Evolutionary conservation across 2,888 invertebrate species (phyloP).

Genomic region (Andrena camellia): DNA sequence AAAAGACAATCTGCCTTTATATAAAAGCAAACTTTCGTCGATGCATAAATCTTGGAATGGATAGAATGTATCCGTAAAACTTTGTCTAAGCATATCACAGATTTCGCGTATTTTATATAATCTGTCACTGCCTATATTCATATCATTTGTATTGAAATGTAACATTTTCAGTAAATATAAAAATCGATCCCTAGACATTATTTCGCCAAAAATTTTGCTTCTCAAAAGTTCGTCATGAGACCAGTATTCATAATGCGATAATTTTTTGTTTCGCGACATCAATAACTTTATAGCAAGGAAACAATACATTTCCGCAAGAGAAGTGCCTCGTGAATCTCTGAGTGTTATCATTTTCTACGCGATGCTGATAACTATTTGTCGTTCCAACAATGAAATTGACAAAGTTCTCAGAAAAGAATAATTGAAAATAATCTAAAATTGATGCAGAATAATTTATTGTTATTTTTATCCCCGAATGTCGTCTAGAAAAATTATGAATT

Average conservation of each 20-base stretch:
- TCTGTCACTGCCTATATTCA: constrained; percentile 10
- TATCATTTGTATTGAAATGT: constrained; percentile 32
- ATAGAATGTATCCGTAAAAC: background rate
- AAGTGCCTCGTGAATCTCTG: constrained; percentile 6
- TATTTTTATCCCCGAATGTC: constrained; percentile 4
- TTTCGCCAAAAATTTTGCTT: too few species aligned
- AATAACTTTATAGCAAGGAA: constrained; percentile 21
- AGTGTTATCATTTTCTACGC: background rate
- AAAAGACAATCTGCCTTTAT: too few species aligned
- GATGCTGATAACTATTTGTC: constrained; percentile 5
- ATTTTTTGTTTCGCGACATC: background rate
- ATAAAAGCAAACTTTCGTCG: too few species aligned
- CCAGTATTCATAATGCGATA: too few species aligned
- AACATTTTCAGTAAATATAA: constrained; percentile 35
- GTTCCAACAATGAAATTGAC: constrained; percentile 1
- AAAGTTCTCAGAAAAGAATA: background rate
- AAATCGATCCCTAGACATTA: constrained; percentile 1
- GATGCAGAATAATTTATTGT: constrained; percentile 11
- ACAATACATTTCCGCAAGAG: constrained; percentile 18
- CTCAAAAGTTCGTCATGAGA: too few species aligned
- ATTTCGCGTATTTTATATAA: constrained; percentile 34
- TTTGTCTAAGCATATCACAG: constrained; percentile 20
- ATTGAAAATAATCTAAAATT: background rate
- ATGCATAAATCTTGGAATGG: too few species aligned
- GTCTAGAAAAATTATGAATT: constrained; percentile 5